These are phyloP conservation scores for Suricata suricatta DNA, from an alignment of 2,113 vertebrate genomes.

Conservation along the genomic window DNA sequence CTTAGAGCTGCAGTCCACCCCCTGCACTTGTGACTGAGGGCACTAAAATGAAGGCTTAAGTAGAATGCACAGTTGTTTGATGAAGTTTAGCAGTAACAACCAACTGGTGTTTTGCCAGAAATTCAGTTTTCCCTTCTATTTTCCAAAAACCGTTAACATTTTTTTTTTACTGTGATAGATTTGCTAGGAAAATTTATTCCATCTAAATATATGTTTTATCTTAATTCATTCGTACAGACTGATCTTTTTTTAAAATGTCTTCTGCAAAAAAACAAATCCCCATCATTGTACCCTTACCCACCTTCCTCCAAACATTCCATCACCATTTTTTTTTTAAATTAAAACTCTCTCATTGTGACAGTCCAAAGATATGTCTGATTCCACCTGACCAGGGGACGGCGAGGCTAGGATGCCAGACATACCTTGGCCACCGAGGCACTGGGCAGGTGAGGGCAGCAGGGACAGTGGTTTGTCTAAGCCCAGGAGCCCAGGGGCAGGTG, in stretches of 20 bases:
- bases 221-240: background rate
- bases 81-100: background rate
- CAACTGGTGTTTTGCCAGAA: background rate
- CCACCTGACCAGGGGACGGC: fast-evolving
- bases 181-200: background rate
- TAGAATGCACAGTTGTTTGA: background rate
- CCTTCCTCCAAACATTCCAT: background rate
- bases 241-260: too few species aligned
- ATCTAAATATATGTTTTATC: background rate
- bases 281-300: background rate
- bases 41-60: background rate
- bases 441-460: background rate
- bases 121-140: background rate
- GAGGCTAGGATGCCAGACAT: background rate
- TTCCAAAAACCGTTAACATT: background rate
- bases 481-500: background rate
- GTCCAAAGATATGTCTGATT: background rate
- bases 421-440: background rate
- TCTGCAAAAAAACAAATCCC: background rate
- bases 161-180: background rate
- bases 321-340: background rate
- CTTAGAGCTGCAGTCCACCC: background rate
- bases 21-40: background rate
- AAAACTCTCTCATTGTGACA: background rate
- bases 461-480: background rate